A percentile compares a stretch with the other conserved stretches of the same genome.
phyloP scores from a whole-genome alignment of 1,140 invertebrate genomes.

The Euglossa dilemma region DNA sequence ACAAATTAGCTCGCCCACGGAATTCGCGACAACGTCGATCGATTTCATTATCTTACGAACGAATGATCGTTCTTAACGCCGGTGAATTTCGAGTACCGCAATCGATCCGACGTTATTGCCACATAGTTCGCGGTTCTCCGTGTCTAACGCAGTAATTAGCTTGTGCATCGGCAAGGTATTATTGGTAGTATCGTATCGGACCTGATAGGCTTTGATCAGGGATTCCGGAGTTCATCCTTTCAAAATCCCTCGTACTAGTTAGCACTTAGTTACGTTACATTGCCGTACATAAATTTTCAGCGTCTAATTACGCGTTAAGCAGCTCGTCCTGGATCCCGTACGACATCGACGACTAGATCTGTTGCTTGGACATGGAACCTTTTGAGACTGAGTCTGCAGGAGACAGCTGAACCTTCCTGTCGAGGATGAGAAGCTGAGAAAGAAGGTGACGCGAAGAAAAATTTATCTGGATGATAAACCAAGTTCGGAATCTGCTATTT shows the following conservation, averaged over 20 bases:
- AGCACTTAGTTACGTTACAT: constrained; percentile 14
- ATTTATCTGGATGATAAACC: too few species aligned
- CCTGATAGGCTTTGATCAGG: constrained; percentile 14
- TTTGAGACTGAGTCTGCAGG: background rate
- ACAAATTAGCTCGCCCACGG: too few species aligned
- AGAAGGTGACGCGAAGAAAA: too few species aligned
- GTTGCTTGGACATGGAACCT: background rate
- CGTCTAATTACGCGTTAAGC: constrained; percentile 63
- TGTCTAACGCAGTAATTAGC: constrained; percentile 49
- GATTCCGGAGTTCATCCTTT: constrained; percentile 31
- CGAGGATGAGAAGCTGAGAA: too few species aligned
- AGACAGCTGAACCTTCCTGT: too few species aligned
- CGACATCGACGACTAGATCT: background rate
- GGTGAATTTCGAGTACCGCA: constrained; percentile 13
- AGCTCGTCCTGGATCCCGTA: background rate
- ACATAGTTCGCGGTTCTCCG: constrained; percentile 44
- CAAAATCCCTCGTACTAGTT: constrained; percentile 35
- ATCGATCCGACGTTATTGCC: constrained; percentile 49
- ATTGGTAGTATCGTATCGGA: constrained; percentile 25
- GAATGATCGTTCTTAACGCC: constrained; percentile 17
- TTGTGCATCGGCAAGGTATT: constrained; percentile 29
- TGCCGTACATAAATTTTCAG: constrained; percentile 24
- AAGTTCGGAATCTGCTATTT: too few species aligned
- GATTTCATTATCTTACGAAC: background rate
- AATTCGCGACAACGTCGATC: background rate